phyloP scores from a whole-genome alignment of 2,888 invertebrate genomes.

The Parapristionchus giblindavisi region DNA sequence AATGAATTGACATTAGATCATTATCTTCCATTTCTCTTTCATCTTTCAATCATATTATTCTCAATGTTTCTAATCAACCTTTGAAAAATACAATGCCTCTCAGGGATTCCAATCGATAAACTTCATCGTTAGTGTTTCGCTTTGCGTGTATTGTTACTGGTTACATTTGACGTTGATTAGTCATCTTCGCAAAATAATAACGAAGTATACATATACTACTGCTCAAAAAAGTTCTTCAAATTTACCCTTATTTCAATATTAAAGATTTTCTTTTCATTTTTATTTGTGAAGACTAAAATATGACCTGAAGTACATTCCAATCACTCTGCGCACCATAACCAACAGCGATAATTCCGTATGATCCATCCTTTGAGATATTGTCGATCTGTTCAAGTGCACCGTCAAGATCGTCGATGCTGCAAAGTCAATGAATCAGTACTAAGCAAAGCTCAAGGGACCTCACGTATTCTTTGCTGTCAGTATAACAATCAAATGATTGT shows the following conservation, averaged over 20 bases:
- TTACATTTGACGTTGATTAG: no score
- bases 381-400: not conserved
- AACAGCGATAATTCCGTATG: constrained; percentile 25
- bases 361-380: not conserved
- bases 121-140: no score
- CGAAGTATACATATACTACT: no score
- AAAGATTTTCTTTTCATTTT: not conserved
- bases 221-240: no score
- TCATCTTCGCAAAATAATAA: no score
- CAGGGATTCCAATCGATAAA: no score
- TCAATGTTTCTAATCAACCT: no score
- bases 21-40: not conserved
- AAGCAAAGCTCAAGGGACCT: not conserved
- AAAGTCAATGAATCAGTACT: not conserved
- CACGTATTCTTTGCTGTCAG: constrained; percentile 21
- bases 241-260: no score
- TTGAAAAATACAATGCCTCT: no score
- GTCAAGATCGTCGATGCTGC: constrained; percentile 15
- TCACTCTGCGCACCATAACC: not conserved
- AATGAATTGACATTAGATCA: no score
- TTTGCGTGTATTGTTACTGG: no score
- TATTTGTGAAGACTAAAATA: not conserved
- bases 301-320: constrained; percentile 3
- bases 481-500: constrained; percentile 31
- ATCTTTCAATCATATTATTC: no score